Evolutionary conservation across 2,113 vertebrate genomes (phyloP).

Genomic region (Melanostigma gelatinosum): DNA sequence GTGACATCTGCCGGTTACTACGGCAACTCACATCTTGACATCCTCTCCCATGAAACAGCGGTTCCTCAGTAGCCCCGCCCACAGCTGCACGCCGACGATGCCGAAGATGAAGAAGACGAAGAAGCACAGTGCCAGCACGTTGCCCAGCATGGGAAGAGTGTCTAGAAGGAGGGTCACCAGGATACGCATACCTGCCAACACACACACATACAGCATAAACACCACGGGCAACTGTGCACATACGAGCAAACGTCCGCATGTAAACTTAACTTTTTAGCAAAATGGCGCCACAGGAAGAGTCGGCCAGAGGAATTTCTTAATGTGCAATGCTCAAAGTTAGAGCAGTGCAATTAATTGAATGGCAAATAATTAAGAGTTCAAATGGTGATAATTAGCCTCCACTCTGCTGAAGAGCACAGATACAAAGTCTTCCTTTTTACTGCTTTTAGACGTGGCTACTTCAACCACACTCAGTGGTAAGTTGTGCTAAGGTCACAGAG

Average conservation of each 20-base stretch:
- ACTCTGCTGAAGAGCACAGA: constrained; percentile 30
- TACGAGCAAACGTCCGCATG: background rate
- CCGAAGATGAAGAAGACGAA: constrained; percentile 99
- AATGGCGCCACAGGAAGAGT: constrained; percentile 18
- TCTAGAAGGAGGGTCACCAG: constrained; percentile 95
- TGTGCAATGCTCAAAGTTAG: constrained; percentile 45
- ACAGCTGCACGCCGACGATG: constrained; percentile 95
- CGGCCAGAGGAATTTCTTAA: constrained; percentile 9
- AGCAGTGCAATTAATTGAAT: constrained; percentile 52
- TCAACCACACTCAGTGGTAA: constrained; percentile 28
- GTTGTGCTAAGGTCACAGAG: constrained; percentile 46
- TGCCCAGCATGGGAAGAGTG: constrained; percentile 97
- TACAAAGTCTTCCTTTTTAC: constrained; percentile 25
- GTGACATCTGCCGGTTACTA: constrained; percentile 49
- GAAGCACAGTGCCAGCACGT: constrained; percentile 95
- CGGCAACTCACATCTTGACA: constrained; percentile 86
- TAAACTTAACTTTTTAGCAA: background rate
- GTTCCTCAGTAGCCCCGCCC: constrained; percentile 95
- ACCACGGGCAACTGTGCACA: background rate
- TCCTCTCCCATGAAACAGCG: constrained; percentile 93
- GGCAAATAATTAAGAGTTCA: constrained; percentile 59
- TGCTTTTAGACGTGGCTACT: constrained; percentile 20
- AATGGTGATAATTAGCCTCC: constrained; percentile 50
- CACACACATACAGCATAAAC: constrained; percentile 47
- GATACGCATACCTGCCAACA: constrained; percentile 91